Evolutionary conservation across 2,888 invertebrate genomes (phyloP).

Genomic region (Ochropleura plecta): DNA sequence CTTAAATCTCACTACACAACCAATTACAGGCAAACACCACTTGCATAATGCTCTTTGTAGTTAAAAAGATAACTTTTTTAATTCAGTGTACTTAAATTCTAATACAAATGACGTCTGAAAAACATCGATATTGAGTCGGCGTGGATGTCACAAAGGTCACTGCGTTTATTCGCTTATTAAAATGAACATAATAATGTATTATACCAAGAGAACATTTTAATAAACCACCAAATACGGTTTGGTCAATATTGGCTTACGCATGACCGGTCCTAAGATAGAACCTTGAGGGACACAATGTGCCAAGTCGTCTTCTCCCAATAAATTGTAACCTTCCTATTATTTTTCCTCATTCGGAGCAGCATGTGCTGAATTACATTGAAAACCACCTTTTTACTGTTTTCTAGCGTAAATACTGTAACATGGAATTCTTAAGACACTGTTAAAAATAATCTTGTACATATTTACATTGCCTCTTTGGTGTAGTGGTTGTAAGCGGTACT

Average conservation of each 20-base stretch:
- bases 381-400: constrained; percentile 11
- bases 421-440: neutral
- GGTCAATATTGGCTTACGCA: constrained; percentile 21
- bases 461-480: no score
- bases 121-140: no score
- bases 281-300: constrained; percentile 43
- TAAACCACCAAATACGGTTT: constrained; percentile 11
- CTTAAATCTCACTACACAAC: no score
- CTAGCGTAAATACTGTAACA: neutral
- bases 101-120: no score
- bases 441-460: no score
- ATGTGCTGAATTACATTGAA: constrained; percentile 28
- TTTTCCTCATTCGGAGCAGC: constrained; percentile 26
- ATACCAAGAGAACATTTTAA: neutral
- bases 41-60: no score
- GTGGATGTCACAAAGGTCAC: no score
- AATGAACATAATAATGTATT: neutral
- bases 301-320: constrained; percentile 27
- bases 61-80: no score
- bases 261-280: constrained; percentile 4
- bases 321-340: constrained; percentile 34
- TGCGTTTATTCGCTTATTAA: neutral
- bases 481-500: no score
- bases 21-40: no score
- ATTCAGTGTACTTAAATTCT: no score